These are phyloP conservation scores for Macaria notata DNA, from an alignment of 2,888 invertebrate genomes.

Conservation along the genomic window DNA sequence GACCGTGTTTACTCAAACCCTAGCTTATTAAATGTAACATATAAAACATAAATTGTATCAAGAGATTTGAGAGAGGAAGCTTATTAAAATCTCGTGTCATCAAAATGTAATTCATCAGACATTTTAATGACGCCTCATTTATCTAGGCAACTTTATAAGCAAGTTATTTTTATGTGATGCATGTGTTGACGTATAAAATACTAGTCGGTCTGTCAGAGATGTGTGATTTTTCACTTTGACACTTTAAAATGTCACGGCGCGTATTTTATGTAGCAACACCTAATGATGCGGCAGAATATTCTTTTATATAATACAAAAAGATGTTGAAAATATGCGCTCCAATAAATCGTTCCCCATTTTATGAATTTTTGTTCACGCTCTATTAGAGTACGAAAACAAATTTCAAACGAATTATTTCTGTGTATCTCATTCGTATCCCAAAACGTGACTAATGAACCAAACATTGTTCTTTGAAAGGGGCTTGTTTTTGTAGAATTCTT, in stretches of 20 bases:
- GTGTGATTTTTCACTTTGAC: slow-evolving; percentile 24
- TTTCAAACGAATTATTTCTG: slow-evolving; percentile 24
- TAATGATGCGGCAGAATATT: slow-evolving; percentile 7
- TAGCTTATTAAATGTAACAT: too few species aligned
- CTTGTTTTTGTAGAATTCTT: slow-evolving; percentile 63
- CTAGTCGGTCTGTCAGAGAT: slow-evolving; percentile 11
- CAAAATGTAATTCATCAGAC: slow-evolving; percentile 18
- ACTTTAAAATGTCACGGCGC: slow-evolving; percentile 23
- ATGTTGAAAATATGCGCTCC: slow-evolving; percentile 11
- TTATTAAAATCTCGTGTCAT: slow-evolving; percentile 7
- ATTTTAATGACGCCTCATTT: slow-evolving; percentile 12
- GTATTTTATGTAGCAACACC: slow-evolving; percentile 9
- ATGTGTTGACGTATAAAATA: slow-evolving; percentile 13
- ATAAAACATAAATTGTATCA: too few species aligned
- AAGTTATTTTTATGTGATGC: slow-evolving; percentile 17
- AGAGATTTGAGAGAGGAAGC: too few species aligned
- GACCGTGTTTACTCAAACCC: too few species aligned
- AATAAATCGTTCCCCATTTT: slow-evolving; percentile 19
- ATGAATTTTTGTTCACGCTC: slow-evolving; percentile 39
- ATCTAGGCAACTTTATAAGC: slow-evolving; percentile 12
- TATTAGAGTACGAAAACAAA: slow-evolving; percentile 44
- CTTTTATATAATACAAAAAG: slow-evolving; percentile 9
- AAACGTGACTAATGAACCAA: slow-evolving; percentile 76
- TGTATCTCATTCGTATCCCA: slow-evolving; percentile 32
- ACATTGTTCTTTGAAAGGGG: slow-evolving; percentile 52